Percentiles rank a stretch among this genome's conserved stretches.
Evolutionary conservation across 2,113 vertebrate genomes (phyloP).

Genomic region (Sinocyclocheilus anshuiensis): DNA sequence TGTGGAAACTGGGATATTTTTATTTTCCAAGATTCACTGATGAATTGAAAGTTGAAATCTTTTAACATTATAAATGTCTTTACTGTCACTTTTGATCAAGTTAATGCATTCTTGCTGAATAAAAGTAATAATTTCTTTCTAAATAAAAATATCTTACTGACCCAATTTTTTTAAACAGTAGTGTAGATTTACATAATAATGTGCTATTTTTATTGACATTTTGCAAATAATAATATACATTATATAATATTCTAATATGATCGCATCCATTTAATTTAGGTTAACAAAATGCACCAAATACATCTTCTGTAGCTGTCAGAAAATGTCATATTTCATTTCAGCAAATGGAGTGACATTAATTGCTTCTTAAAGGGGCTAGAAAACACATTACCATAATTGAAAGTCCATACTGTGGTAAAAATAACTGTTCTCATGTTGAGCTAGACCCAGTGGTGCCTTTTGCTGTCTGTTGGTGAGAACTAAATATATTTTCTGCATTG

Average conservation of each 20-base stretch:
- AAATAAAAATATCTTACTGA: not conserved
- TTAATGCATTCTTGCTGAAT: not conserved
- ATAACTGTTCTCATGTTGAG: constrained; percentile 80
- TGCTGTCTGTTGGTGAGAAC: constrained; percentile 86
- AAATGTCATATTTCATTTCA: constrained; percentile 17
- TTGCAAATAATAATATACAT: not conserved
- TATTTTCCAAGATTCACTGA: not conserved
- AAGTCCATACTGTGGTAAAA: constrained; percentile 78
- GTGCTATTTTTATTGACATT: not conserved
- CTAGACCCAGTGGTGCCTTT: constrained; percentile 88
- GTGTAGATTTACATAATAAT: no score
- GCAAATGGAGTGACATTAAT: constrained; percentile 56
- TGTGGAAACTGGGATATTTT: not conserved
- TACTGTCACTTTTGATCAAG: not conserved
- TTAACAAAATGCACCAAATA: not conserved
- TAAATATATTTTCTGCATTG: constrained; percentile 95
- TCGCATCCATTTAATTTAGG: not conserved
- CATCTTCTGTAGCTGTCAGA: constrained; percentile 8
- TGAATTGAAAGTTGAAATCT: not conserved
- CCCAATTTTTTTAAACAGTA: no score
- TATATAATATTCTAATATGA: not conserved
- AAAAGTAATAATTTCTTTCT: not conserved
- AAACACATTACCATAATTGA: constrained; percentile 77
- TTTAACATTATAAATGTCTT: not conserved
- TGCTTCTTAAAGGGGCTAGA: constrained; percentile 68